Conservation (phyloP, 2,888 invertebrate genomes). For the Ethmia dodecea region DNA sequence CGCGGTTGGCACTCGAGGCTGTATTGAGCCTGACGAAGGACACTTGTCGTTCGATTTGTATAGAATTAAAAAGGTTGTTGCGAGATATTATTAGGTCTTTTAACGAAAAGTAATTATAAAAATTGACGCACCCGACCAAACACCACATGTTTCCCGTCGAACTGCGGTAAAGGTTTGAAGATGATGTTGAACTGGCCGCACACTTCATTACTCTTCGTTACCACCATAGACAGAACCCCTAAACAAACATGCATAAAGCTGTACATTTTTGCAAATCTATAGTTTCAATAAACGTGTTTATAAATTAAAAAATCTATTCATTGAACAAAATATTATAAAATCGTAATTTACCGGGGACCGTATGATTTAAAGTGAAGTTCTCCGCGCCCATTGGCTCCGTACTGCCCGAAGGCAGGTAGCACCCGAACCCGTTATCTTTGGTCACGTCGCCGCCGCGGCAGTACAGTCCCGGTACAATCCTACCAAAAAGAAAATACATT, state of each 20-base stretch:
- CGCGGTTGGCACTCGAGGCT: no score
- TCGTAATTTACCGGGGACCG: constrained; percentile 52
- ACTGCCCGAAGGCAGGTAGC: constrained; percentile 59
- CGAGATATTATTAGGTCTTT: no score
- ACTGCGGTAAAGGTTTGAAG: constrained; percentile 70
- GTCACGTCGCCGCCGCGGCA: constrained; percentile 78
- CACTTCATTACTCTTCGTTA: constrained; percentile 52
- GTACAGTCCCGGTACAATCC: constrained; percentile 73
- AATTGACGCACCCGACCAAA: constrained; percentile 77
- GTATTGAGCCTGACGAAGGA: no score
- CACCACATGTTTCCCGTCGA: constrained; percentile 72
- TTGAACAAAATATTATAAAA: background rate
- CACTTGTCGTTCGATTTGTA: no score
- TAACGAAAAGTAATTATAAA: no score
- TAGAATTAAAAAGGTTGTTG: no score
- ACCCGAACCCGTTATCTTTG: constrained; percentile 76
- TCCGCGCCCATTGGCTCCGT: constrained; percentile 56
- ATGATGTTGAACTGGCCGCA: constrained; percentile 78
- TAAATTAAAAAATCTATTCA: background rate
- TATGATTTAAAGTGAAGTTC: constrained; percentile 60
- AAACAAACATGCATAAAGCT: no score
- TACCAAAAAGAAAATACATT: no score
- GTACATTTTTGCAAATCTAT: background rate
- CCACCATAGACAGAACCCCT: constrained; percentile 76
- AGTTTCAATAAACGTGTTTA: background rate